Evolutionary conservation across 2,888 invertebrate species (phyloP).

Genomic region (Chloroclystis v-ata): DNA sequence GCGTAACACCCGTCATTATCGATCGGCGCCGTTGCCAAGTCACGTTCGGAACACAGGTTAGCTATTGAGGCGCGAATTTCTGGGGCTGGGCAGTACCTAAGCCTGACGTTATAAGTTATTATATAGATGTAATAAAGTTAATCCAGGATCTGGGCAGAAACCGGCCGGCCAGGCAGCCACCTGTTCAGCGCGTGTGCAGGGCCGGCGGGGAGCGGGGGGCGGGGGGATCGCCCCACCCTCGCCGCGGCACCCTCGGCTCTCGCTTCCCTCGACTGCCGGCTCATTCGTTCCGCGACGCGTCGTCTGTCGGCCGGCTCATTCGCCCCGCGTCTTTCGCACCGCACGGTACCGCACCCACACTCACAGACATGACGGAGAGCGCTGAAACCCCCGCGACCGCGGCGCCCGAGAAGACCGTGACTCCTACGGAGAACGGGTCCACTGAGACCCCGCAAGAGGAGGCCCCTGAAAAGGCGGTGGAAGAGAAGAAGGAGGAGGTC

Average conservation of each 20-base stretch:
- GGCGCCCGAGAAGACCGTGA: slow-evolving; percentile 77
- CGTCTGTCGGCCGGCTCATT: slow-evolving; percentile 66
- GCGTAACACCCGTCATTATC: slow-evolving; percentile 38
- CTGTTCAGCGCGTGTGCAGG: slow-evolving; percentile 60
- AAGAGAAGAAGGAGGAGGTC: slow-evolving; percentile 74
- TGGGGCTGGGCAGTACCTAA: slow-evolving; percentile 17
- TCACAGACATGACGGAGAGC: slow-evolving; percentile 69
- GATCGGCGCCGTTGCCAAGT: slow-evolving; percentile 62
- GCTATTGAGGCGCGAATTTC: slow-evolving; percentile 33
- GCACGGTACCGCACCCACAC: slow-evolving; percentile 45
- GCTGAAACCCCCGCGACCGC: slow-evolving; percentile 73
- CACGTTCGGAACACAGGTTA: slow-evolving; percentile 45
- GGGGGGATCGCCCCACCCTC: slow-evolving; percentile 29
- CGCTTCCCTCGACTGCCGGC: slow-evolving; percentile 62
- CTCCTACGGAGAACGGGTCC: slow-evolving; percentile 74
- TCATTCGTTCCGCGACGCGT: slow-evolving; percentile 76
- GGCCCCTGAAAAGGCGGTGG: slow-evolving; percentile 73
- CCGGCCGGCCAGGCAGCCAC: slow-evolving; percentile 57
- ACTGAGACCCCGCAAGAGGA: slow-evolving; percentile 71
- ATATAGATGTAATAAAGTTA: slow-evolving; percentile 66
- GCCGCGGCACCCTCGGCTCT: slow-evolving; percentile 43
- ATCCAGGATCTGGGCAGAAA: slow-evolving; percentile 54
- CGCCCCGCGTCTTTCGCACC: slow-evolving; percentile 61
- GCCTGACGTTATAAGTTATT: slow-evolving; percentile 45
- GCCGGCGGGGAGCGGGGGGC: too few species aligned